Evolutionary conservation across 2,113 vertebrate species (phyloP), one percentile per base, ranked within the genome.

Genomic region (Peucedramus taeniatus): DNA sequence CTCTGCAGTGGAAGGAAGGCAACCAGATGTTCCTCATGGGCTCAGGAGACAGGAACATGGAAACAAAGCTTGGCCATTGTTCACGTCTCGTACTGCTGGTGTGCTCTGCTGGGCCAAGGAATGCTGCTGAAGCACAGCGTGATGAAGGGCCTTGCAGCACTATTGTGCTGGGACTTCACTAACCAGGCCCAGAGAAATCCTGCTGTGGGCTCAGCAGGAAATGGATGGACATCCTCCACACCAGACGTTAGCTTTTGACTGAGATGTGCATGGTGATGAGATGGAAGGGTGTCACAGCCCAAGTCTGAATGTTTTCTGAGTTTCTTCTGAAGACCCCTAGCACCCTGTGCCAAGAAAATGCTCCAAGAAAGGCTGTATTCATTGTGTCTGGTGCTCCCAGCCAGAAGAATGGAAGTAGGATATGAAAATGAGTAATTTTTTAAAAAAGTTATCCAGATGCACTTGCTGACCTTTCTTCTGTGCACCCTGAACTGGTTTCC

Each of bases 1-100:
- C 96, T 96, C 86, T 37, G 81, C 74, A 87, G 6, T 35, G 78
- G 69, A 59, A 90, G 92, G 83, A 65, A 96, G 92, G 96, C 96
- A 57, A 90, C 96, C 93, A 95, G 96, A 96, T 96, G 94, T 96
- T 97, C 91, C 70, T 95, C 88, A 45, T 93, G 94, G 95, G 86
- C 94, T 91, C 83, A 66, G 91, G 95, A 96, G 92, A 89, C 95
- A 70, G 94, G 69, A 95, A 89, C 91, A 82, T 66, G 74, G 89
- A 93, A 96, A 97, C 95, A 96, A 97, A 95, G 96, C 92, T 57
- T 96, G 96, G 95, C 96, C 54, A 47, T 94, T 7, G 15, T 95
- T 96, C 88, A 64, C 18, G 86, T 89, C 93, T 94, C 90, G 40
- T 87, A 78, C 86, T 93, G 90, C 94, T 96, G 90, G 68, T 89